Conservation (phyloP, 2,888 invertebrate genomes). For the Neoascia interrupta region DNA sequence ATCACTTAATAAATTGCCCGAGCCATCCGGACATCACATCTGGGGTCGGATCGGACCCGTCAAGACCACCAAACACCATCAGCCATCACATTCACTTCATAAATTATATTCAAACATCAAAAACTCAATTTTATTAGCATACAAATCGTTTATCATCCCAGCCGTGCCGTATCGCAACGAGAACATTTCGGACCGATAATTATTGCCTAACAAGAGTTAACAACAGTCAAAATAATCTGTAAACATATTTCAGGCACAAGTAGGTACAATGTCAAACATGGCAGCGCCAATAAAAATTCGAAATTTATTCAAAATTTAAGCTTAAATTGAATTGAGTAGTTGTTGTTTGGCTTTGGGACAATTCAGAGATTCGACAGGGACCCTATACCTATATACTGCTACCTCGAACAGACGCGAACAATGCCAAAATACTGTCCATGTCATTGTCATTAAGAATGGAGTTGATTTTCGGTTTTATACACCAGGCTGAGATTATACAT, state of each 20-base stretch:
- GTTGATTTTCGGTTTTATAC: slow-evolving; percentile 14
- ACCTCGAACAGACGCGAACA: slow-evolving; percentile 5
- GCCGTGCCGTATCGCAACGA: slow-evolving; percentile 44
- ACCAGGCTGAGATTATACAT: background rate
- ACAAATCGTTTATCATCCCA: slow-evolving; percentile 69
- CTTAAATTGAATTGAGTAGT: slow-evolving; percentile 49
- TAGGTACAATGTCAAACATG: slow-evolving; percentile 61
- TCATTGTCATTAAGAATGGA: slow-evolving; percentile 49
- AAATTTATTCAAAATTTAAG: slow-evolving; percentile 53
- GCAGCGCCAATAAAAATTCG: slow-evolving; percentile 55
- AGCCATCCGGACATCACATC: slow-evolving; percentile 48
- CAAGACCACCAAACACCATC: slow-evolving; percentile 44
- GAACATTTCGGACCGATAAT: slow-evolving; percentile 58
- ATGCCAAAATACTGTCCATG: slow-evolving; percentile 60
- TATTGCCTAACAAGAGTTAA: slow-evolving; percentile 68
- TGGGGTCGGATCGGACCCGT: slow-evolving; percentile 7
- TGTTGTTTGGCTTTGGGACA: background rate
- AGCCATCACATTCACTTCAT: slow-evolving; percentile 60
- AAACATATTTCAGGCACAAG: slow-evolving; percentile 66
- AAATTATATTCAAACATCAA: slow-evolving; percentile 69
- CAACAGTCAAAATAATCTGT: slow-evolving; percentile 70
- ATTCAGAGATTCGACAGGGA: background rate
- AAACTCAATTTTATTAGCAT: slow-evolving; percentile 69
- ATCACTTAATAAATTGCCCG: slow-evolving; percentile 68
- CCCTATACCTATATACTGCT: too few species aligned